Base-by-base conservation (phyloP, 2,113 vertebrate genomes). In the Lagopus muta region DNA sequence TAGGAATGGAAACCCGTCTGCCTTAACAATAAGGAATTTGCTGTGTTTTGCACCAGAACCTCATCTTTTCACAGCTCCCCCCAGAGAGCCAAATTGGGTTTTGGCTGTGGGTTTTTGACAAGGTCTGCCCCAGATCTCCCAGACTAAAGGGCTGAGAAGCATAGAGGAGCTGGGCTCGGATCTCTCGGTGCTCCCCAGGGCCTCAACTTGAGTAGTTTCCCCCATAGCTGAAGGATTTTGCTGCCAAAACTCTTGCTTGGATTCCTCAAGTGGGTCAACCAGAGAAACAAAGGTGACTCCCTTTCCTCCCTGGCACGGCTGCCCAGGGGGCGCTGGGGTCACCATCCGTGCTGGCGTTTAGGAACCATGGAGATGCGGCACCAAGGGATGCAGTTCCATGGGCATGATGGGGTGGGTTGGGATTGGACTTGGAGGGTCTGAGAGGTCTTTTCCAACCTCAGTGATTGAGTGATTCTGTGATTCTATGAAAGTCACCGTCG, bases 1-100 rank as follows among this genome's bases (percentile, higher is more conserved):
- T 95, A 94, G 94, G 97, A 97, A 72, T 61, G 34, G 61, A 96
- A 94, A 71, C 61, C 86, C 93, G 75, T 85, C 91, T 40, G 2
- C 2, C 1, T 3, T 21, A 36, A 22, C 73, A 72, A 78, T 25
- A 38, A 86, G 81, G 90, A 82, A 94, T 88, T 86, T 81, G 47
- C 43, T 71, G 6, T 43, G 74, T 65, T 95, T 94, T 83, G 43
- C 90, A 89, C 30, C 45, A 72, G 94, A 94, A 40, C 43, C 13
- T 10, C 11, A 3, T 61, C 60, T 91, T 75, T 47, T 47, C 70
- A 75, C 25, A 34, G 64, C 75, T 88, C 4, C 11, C 28, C 21
- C 67, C 40, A 30, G 50, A 90, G 61, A 73, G 66, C 48, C 42
- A 82, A 52, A 48, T 32, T 30, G 27, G 52, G 52, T 16, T 54